Conservation (phyloP, 2,888 invertebrate species). For the Drosophila rubida region DNA sequence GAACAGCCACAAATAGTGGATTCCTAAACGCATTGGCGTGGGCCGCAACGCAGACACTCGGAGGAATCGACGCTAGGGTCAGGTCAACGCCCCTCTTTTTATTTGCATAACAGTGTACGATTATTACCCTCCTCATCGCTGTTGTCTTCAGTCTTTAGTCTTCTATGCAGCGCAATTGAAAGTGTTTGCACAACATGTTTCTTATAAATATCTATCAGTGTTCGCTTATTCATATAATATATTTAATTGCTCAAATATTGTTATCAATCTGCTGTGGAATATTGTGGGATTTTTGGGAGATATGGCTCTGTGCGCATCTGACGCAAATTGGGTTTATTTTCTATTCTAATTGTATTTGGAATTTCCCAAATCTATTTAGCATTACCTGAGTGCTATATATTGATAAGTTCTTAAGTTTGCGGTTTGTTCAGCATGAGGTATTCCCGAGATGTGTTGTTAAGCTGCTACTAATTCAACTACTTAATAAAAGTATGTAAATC, state of each 20-base stretch:
- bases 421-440: too few relatives aligned
- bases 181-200: constrained; percentile 1
- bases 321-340: not conserved
- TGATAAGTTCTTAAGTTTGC: too few relatives aligned
- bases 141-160: not conserved
- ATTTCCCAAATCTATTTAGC: not conserved
- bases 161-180: constrained; percentile 13
- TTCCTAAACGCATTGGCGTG: constrained; percentile 20
- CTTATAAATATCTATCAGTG: constrained; percentile 1
- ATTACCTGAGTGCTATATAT: too few relatives aligned
- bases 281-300: not conserved
- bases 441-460: too few relatives aligned
- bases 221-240: not conserved
- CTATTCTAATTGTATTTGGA: not conserved
- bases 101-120: constrained; percentile 41
- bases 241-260: not conserved
- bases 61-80: constrained; percentile 38
- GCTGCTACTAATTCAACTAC: too few relatives aligned
- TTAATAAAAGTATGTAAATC: too few relatives aligned
- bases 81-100: constrained; percentile 57
- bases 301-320: not conserved
- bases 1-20: not conserved
- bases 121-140: constrained; percentile 17
- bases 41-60: constrained; percentile 37
- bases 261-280: not conserved